phyloP scores from a whole-genome alignment of 2,888 invertebrate genomes.

The Labia minor region DNA sequence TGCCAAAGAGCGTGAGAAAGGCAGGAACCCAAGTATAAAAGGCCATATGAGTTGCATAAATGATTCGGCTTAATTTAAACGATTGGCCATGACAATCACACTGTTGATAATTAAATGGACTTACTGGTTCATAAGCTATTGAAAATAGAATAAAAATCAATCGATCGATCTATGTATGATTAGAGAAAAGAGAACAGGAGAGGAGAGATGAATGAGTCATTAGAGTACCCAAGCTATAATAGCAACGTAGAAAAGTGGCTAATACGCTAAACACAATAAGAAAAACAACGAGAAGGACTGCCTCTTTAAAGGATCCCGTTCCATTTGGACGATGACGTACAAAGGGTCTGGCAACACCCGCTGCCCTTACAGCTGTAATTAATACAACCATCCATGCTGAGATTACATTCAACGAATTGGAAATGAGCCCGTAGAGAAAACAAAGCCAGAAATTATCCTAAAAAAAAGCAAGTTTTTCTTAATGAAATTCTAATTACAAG shows the following conservation, averaged over 20 bases:
- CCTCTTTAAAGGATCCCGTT: too few relatives aligned
- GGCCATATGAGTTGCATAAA: background rate
- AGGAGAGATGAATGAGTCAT: too few relatives aligned
- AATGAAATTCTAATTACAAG: too few relatives aligned
- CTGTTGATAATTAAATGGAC: background rate
- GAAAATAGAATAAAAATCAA: too few relatives aligned
- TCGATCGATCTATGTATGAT: too few relatives aligned
- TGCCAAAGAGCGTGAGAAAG: background rate
- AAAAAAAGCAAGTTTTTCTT: too few relatives aligned
- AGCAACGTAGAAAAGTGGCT: too few relatives aligned
- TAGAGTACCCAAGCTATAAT: too few relatives aligned
- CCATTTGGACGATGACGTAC: background rate
- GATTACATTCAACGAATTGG: background rate
- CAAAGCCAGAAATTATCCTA: background rate
- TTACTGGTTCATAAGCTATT: background rate
- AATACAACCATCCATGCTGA: background rate
- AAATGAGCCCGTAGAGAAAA: background rate
- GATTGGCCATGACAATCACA: background rate
- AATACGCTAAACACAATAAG: too few relatives aligned
- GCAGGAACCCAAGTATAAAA: background rate
- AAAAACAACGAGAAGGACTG: too few relatives aligned
- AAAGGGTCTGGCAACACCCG: background rate
- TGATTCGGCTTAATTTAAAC: background rate
- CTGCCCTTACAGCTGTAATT: background rate
- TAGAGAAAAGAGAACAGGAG: too few relatives aligned